Conservation (phyloP, 2,797 vertebrate species). For the Orestias chungarensis region DNA sequence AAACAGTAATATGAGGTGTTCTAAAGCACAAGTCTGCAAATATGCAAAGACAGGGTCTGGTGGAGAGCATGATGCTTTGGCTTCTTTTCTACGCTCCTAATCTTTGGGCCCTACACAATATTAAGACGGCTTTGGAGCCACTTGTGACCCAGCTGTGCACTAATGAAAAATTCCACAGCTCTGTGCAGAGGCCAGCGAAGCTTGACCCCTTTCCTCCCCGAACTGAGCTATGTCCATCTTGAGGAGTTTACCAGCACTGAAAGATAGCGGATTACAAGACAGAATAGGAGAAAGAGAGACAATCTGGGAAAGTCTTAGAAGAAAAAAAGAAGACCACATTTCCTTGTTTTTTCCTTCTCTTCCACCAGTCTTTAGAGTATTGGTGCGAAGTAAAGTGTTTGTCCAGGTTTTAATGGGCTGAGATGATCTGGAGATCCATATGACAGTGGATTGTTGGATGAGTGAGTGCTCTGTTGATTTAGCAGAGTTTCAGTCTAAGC, state of each 20-base stretch:
- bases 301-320: conserved; percentile 79
- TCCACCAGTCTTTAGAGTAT: conserved; percentile 83
- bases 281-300: conserved; percentile 79
- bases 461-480: conserved; percentile 87
- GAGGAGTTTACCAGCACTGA: conserved; percentile 92
- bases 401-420: conserved; percentile 96
- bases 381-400: conserved; percentile 93
- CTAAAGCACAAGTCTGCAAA: conserved; percentile 88
- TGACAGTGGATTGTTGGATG: conserved; percentile 61
- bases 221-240: conserved; percentile 87
- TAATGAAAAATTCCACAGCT: conserved; percentile 99
- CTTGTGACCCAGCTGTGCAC: conserved; percentile 97
- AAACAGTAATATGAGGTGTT: conserved; percentile 87
- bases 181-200: conserved; percentile 86
- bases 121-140: conserved; percentile 94
- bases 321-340: conserved; percentile 32
- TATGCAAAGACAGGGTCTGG: conserved; percentile 89
- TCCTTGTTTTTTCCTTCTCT: conserved; percentile 78
- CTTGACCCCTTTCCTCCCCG: conserved; percentile 79
- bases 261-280: conserved; percentile 94
- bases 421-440: conserved; percentile 93
- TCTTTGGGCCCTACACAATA: conserved; percentile 93
- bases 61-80: conserved; percentile 86
- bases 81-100: conserved; percentile 85
- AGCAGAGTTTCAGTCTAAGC: conserved; percentile 89